Conservation (phyloP, 2,797 vertebrate species). For the Sebastes vulpes region DNA sequence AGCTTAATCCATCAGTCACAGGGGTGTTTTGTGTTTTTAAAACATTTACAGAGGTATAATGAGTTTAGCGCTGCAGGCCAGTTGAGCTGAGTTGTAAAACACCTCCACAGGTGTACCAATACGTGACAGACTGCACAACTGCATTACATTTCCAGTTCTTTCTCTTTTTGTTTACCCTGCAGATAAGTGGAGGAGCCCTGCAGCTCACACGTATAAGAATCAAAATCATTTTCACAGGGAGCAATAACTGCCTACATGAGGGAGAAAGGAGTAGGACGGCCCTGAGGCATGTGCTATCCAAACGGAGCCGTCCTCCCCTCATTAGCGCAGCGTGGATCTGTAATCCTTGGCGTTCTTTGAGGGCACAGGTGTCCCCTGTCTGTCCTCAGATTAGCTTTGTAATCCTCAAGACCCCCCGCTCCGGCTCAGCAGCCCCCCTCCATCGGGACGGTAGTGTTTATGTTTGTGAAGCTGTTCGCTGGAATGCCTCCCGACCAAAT, state of each 20-base stretch:
- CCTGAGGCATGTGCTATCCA: slow-evolving; percentile 34
- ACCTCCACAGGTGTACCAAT: not conserved
- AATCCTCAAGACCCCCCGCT: slow-evolving; percentile 78
- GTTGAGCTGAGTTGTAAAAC: not conserved
- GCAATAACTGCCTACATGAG: slow-evolving; percentile 6
- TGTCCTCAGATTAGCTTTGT: slow-evolving; percentile 85
- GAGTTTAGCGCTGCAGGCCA: slow-evolving; percentile 1
- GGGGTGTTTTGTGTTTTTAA: not conserved
- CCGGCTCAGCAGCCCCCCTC: slow-evolving; percentile 45
- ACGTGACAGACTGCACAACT: not conserved
- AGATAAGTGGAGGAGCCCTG: not conserved
- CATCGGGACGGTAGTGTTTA: slow-evolving; percentile 48
- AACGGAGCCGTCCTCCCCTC: slow-evolving; percentile 60
- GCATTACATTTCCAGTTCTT: slow-evolving; percentile 6
- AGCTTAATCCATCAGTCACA: slow-evolving; percentile 8
- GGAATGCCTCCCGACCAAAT: slow-evolving; percentile 62
- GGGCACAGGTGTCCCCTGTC: slow-evolving; percentile 86
- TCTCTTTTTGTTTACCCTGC: not conserved
- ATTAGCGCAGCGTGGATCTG: slow-evolving; percentile 77
- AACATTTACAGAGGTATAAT: slow-evolving; percentile 3
- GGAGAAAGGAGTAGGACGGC: slow-evolving; percentile 39
- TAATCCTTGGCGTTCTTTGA: slow-evolving; percentile 82
- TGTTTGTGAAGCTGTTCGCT: slow-evolving; percentile 77
- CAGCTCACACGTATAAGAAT: not conserved
- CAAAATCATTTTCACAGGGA: not conserved